Base-by-base conservation (phyloP, 2,888 invertebrate genomes). In the Timema podura region DNA sequence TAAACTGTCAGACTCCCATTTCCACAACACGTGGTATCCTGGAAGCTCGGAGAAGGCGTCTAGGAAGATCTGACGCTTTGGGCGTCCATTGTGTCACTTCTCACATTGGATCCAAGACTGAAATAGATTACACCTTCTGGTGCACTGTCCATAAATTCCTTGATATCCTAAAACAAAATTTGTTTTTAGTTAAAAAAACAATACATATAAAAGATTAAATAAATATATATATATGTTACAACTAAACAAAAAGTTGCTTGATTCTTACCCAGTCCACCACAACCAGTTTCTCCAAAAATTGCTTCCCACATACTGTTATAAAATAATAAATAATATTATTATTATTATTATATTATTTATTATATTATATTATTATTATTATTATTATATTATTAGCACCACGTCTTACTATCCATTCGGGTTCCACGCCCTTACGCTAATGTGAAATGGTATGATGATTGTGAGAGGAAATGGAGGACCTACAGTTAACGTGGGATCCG, bases 1-100 rank as follows among this genome's bases (percentile, higher is more conserved):
- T 44, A 80, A 57, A 16, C 74, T 65, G 30, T 82, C 82, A 57
- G 81, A 78, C 73, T 84, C 84, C 77, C 82, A 85, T 75, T 84
- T 85, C 83, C 84, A 83, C 0, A 85, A 72, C 2, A 85, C 79
- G 11, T 79, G 77, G 65, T 82, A 77, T 48, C 80, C 81, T 0
- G 79, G 78, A 5, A 82, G 71, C 68, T 77, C 72, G 0, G 79
- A 78, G 47, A 83, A 79, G 0, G 77, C 79, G 2, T 76, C 77
- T 0, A 80, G 70, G 6, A 82, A 73, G 7, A 76, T 75, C 73
- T 78, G 73, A 11, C 80, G 75, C 67, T 72, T 79, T 79, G 74
- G 30, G 75, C 68, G 2, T 78, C 76, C 6, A 82, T 71, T 1
- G 47, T 48, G 48, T 71, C 71, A 15, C 71, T 69, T 46, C 69